Conservation (phyloP, 1,140 invertebrate genomes). For the Eriocheir sinensis region DNA sequence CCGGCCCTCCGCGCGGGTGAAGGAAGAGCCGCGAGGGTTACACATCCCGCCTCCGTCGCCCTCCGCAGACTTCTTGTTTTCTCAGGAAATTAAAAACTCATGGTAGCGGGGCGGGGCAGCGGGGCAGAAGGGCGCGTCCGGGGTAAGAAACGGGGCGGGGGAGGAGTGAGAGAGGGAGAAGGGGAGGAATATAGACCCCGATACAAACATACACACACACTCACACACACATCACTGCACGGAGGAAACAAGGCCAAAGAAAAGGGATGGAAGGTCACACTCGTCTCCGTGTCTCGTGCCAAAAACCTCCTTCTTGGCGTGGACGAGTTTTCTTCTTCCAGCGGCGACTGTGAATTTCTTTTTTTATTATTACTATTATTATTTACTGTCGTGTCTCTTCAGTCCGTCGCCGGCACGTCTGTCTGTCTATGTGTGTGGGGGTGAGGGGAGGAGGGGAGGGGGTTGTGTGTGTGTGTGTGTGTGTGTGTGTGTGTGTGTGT, state of each 20-base stretch:
- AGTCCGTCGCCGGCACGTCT: no score
- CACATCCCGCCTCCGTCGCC: background rate
- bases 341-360: slow-evolving; percentile 11
- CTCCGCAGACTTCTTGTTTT: background rate
- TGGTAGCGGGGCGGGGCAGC: slow-evolving; percentile 34
- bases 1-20: background rate
- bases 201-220: background rate
- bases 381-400: no score
- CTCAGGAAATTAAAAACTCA: slow-evolving; percentile 50
- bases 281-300: background rate
- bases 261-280: background rate
- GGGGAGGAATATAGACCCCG: background rate
- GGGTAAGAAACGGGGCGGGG: background rate
- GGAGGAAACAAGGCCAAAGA: background rate
- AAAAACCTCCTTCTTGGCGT: background rate
- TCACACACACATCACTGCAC: background rate
- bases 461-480: no score
- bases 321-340: background rate
- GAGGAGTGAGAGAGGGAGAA: no score
- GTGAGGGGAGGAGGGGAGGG: no score
- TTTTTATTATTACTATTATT: background rate
- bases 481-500: no score
- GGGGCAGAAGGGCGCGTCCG: slow-evolving; percentile 30
- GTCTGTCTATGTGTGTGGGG: no score
- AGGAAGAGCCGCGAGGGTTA: slow-evolving; percentile 9